Evolutionary conservation across 2,113 vertebrate species (phyloP).

Genomic region (Salvelinus fontinalis): DNA sequence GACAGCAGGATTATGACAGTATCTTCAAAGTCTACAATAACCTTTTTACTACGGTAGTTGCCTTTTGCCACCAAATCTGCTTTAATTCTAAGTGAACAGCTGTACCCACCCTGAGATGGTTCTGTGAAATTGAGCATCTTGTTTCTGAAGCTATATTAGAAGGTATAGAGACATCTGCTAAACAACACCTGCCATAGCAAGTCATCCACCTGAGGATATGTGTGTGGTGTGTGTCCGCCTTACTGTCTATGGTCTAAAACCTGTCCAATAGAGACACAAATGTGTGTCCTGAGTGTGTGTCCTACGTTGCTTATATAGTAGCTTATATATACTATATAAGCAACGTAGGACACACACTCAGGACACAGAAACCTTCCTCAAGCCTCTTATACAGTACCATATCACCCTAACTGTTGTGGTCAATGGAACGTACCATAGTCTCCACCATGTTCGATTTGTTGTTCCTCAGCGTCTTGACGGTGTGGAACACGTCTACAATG

Average conservation of each 20-base stretch:
- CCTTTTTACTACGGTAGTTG: not conserved
- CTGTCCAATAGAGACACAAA: too few species aligned
- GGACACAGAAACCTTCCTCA: not conserved
- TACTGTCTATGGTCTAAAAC: not conserved
- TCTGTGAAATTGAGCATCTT: not conserved
- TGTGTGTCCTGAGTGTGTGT: not conserved
- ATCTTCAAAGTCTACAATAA: not conserved
- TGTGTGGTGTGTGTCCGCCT: not conserved
- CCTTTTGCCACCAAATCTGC: not conserved
- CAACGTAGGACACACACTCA: too few species aligned
- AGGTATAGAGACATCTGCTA: not conserved
- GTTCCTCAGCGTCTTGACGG: conserved; percentile 93
- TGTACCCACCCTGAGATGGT: not conserved
- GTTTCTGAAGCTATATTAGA: not conserved
- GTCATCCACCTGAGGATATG: not conserved
- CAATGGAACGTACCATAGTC: conserved; percentile 83
- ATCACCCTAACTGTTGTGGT: not conserved
- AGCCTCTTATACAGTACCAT: not conserved
- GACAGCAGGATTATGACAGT: too few species aligned
- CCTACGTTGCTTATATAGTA: too few species aligned
- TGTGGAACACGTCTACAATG: conserved; percentile 97
- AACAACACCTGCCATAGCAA: not conserved
- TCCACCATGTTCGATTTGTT: conserved; percentile 99
- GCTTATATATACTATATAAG: too few species aligned
- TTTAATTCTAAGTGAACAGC: not conserved